phyloP scores from a whole-genome alignment of 37 sponge, comb jelly and placozoan genomes.

The Halisarca cf. caerulea region DNA sequence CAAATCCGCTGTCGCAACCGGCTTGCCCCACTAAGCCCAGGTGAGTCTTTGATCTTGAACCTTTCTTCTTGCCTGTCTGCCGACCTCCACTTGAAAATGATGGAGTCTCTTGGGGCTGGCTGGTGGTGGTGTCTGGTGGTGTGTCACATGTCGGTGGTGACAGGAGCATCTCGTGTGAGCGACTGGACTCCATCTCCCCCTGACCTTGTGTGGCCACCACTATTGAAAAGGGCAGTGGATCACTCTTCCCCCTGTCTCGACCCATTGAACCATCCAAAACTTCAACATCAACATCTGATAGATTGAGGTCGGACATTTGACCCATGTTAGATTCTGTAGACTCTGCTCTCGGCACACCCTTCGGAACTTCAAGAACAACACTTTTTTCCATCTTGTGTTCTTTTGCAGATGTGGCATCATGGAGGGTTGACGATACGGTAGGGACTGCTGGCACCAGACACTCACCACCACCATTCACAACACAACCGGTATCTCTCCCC shows the following conservation, averaged over 20 bases:
- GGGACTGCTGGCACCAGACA: not conserved
- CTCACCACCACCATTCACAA: not conserved
- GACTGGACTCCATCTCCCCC: not conserved
- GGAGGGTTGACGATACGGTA: too few relatives aligned
- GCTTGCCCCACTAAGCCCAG: not conserved
- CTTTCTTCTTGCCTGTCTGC: not conserved
- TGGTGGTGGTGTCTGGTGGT: not conserved
- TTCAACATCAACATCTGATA: conserved; percentile 64
- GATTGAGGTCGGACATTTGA: conserved; percentile 19
- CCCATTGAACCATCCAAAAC: not conserved
- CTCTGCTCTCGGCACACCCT: not conserved
- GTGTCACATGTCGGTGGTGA: not conserved
- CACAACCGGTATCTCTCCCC: not conserved
- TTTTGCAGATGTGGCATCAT: too few relatives aligned
- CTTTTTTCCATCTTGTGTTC: too few relatives aligned
- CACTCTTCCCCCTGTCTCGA: conserved; percentile 15
- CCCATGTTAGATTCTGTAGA: conserved; percentile 4
- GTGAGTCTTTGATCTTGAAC: not conserved
- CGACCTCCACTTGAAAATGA: not conserved
- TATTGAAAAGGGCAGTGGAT: conserved; percentile 19
- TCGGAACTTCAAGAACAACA: too few relatives aligned
- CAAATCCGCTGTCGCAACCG: conserved; percentile 17
- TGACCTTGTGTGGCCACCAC: not conserved
- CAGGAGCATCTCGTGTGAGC: not conserved
- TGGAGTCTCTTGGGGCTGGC: not conserved